These are phyloP conservation scores for Lithophane socia DNA, from an alignment of 2,888 invertebrate species.

Conservation along the genomic window DNA sequence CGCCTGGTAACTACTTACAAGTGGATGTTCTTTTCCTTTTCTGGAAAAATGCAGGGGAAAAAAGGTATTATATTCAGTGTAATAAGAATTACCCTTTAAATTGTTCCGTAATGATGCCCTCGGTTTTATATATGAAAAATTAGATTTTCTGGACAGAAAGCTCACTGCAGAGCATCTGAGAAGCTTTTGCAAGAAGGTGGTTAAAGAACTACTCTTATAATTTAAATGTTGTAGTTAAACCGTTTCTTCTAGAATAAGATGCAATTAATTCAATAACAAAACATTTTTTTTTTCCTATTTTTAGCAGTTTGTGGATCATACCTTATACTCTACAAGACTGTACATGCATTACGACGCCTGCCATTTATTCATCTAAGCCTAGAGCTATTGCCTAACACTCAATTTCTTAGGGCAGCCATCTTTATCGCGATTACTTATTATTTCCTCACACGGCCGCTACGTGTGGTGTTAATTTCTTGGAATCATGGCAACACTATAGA, in stretches of 20 bases:
- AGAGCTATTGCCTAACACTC: conserved; percentile 65
- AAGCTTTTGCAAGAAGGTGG: not conserved
- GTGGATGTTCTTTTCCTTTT: not conserved
- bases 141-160: conserved; percentile 21
- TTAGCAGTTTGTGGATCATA: conserved; percentile 5
- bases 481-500: conserved; percentile 65
- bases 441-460: conserved; percentile 59
- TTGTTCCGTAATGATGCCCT: not conserved
- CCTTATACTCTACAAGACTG: conserved; percentile 12
- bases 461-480: conserved; percentile 70
- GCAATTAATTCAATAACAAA: not conserved
- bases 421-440: conserved; percentile 62
- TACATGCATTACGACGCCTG: conserved; percentile 41
- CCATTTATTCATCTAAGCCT: conserved; percentile 39
- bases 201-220: not conserved
- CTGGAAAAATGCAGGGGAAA: not conserved
- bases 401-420: conserved; percentile 67
- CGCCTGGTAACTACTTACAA: not conserved
- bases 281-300: not conserved
- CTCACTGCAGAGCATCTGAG: not conserved
- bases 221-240: not conserved
- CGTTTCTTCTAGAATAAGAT: not conserved
- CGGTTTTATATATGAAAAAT: not conserved
- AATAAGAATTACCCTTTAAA: not conserved
- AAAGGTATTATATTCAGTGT: not conserved